Conservation (phyloP, 2,888 invertebrate species). For the Cactoblastis cactorum region DNA sequence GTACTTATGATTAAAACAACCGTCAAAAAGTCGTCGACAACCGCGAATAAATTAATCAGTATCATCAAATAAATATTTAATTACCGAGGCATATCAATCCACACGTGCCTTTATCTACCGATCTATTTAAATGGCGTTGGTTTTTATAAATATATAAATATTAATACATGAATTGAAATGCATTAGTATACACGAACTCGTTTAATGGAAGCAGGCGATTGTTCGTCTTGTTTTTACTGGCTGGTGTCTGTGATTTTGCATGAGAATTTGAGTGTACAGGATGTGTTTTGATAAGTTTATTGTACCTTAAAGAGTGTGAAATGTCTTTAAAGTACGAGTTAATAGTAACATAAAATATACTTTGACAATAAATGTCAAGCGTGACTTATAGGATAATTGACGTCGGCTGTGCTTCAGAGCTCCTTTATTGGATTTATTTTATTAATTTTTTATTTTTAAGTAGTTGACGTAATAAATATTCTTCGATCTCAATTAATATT, state of each 20-base stretch:
- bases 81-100: background rate
- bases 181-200: conserved; percentile 72
- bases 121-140: background rate
- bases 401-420: too few relatives aligned
- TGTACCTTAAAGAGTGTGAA: too few relatives aligned
- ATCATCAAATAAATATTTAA: background rate
- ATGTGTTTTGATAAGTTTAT: too few relatives aligned
- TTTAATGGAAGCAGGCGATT: conserved; percentile 62
- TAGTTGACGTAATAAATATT: too few relatives aligned
- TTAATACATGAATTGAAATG: conserved; percentile 52
- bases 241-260: conserved; percentile 51
- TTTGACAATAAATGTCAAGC: too few relatives aligned
- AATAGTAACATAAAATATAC: too few relatives aligned
- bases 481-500: too few relatives aligned
- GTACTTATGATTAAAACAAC: background rate
- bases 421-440: too few relatives aligned
- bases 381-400: too few relatives aligned
- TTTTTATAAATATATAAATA: background rate
- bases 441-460: too few relatives aligned
- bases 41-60: background rate
- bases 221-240: conserved; percentile 64
- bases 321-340: too few relatives aligned
- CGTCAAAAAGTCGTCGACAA: background rate
- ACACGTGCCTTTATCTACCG: background rate
- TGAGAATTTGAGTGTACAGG: conserved; percentile 34